phyloP scores from a whole-genome alignment of 2,888 invertebrate species.

The Leptopilina syphax region DNA sequence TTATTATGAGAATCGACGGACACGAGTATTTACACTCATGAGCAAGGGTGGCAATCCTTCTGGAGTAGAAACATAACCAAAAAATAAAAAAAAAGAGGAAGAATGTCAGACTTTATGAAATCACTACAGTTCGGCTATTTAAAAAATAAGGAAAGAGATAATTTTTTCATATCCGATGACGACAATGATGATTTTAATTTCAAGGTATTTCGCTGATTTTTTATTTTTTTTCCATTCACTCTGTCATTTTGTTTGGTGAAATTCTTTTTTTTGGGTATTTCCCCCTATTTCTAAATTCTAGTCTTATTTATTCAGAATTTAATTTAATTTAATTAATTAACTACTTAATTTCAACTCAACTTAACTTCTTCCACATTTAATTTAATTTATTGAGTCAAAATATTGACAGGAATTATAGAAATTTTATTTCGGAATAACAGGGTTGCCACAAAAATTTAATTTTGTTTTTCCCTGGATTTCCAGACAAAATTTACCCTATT shows the following conservation, averaged over 20 bases:
- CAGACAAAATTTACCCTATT: no score
- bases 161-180: conserved; percentile 66
- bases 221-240: background rate
- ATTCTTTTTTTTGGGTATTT: background rate
- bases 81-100: background rate
- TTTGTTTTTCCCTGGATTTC: no score
- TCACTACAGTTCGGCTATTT: conserved; percentile 31
- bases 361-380: no score
- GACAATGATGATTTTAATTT: conserved; percentile 81
- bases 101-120: conserved; percentile 33
- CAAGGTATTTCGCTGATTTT: conserved; percentile 78
- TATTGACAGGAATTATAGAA: no score
- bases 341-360: no score
- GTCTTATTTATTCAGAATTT: no score
- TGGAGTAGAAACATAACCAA: conserved; percentile 34
- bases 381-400: no score
- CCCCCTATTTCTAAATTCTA: no score
- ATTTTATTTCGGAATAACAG: no score
- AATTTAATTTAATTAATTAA: no score
- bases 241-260: background rate
- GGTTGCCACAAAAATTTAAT: no score
- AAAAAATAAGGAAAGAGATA: conserved; percentile 59
- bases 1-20: conserved; percentile 31
- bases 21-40: conserved; percentile 21
- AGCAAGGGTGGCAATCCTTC: conserved; percentile 16